Percentiles rank a stretch among this genome's conserved stretches.
Evolutionary conservation across 1,140 invertebrate genomes (phyloP).

Genomic region (Rhynchophorus ferrugineus): DNA sequence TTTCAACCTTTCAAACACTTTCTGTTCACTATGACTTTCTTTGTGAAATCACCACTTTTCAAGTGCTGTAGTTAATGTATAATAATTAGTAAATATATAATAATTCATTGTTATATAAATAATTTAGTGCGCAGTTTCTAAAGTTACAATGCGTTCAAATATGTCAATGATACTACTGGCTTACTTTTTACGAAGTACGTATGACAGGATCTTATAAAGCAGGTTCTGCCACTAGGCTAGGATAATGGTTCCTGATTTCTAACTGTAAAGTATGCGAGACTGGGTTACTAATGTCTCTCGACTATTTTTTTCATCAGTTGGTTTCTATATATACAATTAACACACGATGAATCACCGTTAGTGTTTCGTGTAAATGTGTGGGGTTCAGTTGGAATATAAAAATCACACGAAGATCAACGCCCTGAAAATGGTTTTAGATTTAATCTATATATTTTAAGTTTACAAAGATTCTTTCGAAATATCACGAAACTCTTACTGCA

Average conservation of each 20-base stretch:
- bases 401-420: too few relatives aligned
- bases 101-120: too few relatives aligned
- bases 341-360: neutral
- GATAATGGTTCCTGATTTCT: constrained; percentile 5
- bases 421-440: too few relatives aligned
- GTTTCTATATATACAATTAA: neutral
- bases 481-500: too few relatives aligned
- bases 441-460: too few relatives aligned
- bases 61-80: too few relatives aligned
- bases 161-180: constrained; percentile 1
- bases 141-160: neutral
- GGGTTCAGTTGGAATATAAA: too few relatives aligned
- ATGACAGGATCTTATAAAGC: neutral
- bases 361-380: too few relatives aligned
- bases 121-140: neutral
- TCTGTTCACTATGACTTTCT: too few relatives aligned
- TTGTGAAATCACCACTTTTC: too few relatives aligned
- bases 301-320: neutral
- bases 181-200: neutral
- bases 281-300: neutral
- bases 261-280: constrained; percentile 1
- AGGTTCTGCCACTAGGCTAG: neutral
- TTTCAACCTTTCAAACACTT: too few relatives aligned
- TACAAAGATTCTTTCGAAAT: too few relatives aligned
- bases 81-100: neutral